A percentile compares a stretch with the other conserved stretches of the same genome.
These are phyloP conservation scores for Montipora capricornis DNA, from an alignment of 64 coral and sea anemone genomes.

Conservation along the genomic window DNA sequence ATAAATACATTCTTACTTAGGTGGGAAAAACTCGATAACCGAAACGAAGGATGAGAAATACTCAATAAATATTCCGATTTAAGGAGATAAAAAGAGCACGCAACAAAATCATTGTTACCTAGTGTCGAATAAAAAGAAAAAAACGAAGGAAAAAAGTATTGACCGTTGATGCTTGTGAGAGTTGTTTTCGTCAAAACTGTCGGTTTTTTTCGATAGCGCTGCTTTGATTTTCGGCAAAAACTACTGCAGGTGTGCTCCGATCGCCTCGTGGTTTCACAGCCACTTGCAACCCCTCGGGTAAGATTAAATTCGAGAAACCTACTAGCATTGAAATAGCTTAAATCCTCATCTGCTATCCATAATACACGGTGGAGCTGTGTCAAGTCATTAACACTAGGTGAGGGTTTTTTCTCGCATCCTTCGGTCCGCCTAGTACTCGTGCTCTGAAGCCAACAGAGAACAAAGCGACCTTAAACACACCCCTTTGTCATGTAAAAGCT, in stretches of 20 bases:
- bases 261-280: constrained; percentile 9
- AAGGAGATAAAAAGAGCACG: constrained; percentile 31
- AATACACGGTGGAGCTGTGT: neutral
- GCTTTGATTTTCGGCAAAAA: too few relatives aligned
- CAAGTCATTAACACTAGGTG: constrained; percentile 24
- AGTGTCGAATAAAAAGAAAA: neutral
- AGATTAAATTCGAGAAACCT: neutral
- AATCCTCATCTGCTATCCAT: neutral
- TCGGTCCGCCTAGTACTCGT: neutral
- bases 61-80: constrained; percentile 7
- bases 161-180: neutral
- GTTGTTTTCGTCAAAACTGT: neutral
- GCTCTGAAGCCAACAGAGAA: constrained; percentile 4
- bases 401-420: constrained; percentile 49
- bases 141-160: neutral
- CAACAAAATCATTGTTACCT: neutral
- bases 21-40: neutral
- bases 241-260: neutral
- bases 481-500: constrained; percentile 34
- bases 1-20: constrained; percentile 15
- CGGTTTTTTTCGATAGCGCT: too few relatives aligned
- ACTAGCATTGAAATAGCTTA: neutral
- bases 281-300: too few relatives aligned
- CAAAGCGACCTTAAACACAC: constrained; percentile 27
- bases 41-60: constrained; percentile 2